phyloP scores from a whole-genome alignment of 2,888 invertebrate species.

The Beris morrisii region DNA sequence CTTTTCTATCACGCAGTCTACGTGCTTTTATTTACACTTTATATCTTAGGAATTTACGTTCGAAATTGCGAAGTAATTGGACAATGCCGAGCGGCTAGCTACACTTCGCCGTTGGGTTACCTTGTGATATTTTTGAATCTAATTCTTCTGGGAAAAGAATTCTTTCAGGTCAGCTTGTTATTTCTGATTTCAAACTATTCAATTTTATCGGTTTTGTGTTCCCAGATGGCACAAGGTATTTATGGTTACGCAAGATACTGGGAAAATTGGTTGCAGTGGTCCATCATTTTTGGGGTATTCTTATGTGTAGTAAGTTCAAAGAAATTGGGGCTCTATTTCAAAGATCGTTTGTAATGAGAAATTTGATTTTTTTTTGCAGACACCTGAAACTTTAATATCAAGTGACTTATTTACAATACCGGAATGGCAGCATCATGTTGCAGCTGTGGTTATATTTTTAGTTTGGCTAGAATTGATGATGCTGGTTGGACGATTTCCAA shows the following conservation, averaged over 20 bases:
- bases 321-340: too few species aligned
- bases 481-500: slow-evolving; percentile 82
- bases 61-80: slow-evolving; percentile 47
- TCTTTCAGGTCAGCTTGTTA: slow-evolving; percentile 55
- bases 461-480: slow-evolving; percentile 86
- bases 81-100: slow-evolving; percentile 47
- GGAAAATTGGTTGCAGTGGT: slow-evolving; percentile 84
- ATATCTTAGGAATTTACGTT: slow-evolving; percentile 64
- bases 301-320: slow-evolving; percentile 62
- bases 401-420: slow-evolving; percentile 51
- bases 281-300: slow-evolving; percentile 73
- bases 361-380: slow-evolving; percentile 41
- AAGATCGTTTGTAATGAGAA: too few species aligned
- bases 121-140: slow-evolving; percentile 66
- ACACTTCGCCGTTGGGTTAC: slow-evolving; percentile 58
- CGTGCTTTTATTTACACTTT: slow-evolving; percentile 73
- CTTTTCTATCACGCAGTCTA: slow-evolving; percentile 76
- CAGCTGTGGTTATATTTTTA: slow-evolving; percentile 75
- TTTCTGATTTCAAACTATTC: background rate
- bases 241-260: slow-evolving; percentile 74
- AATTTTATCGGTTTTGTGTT: background rate
- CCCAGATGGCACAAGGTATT: slow-evolving; percentile 72
- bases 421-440: slow-evolving; percentile 78
- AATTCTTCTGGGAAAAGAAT: slow-evolving; percentile 70
- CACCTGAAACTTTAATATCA: slow-evolving; percentile 50